Evolutionary conservation across 2,888 invertebrate genomes (phyloP).

Genomic region (Colletes collaris): DNA sequence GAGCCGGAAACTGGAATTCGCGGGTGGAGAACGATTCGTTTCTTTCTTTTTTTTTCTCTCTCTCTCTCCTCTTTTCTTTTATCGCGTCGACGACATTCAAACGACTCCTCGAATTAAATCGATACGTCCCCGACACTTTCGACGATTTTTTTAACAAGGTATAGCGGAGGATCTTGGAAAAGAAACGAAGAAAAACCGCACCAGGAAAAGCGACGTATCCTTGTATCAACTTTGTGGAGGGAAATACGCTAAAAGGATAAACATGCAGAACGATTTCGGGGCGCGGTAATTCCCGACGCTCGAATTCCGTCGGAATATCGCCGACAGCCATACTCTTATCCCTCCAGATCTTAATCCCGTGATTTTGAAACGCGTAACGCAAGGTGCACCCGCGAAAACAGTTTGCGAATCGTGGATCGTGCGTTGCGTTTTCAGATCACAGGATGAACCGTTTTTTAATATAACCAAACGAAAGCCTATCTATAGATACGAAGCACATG

Average conservation of each 20-base stretch:
- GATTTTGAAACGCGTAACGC: background rate
- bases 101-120: conserved; percentile 7
- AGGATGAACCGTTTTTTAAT: too few relatives aligned
- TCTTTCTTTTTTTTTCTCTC: too few relatives aligned
- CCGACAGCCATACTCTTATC: too few relatives aligned
- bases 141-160: conserved; percentile 2
- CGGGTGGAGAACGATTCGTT: too few relatives aligned
- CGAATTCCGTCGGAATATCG: background rate
- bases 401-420: too few relatives aligned
- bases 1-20: background rate
- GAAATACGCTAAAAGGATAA: conserved; percentile 1
- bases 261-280: background rate
- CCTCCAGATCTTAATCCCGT: background rate
- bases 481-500: too few relatives aligned
- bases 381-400: too few relatives aligned
- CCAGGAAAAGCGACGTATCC: background rate
- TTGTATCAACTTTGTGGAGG: background rate
- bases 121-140: conserved; percentile 1
- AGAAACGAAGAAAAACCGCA: background rate
- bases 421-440: too few relatives aligned
- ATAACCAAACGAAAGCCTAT: too few relatives aligned
- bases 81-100: conserved; percentile 13
- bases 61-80: background rate
- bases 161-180: background rate
- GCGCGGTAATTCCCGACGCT: background rate